These are phyloP conservation scores for Harpagoxenus sublaevis DNA, from an alignment of 2,888 invertebrate genomes.

Conservation along the genomic window DNA sequence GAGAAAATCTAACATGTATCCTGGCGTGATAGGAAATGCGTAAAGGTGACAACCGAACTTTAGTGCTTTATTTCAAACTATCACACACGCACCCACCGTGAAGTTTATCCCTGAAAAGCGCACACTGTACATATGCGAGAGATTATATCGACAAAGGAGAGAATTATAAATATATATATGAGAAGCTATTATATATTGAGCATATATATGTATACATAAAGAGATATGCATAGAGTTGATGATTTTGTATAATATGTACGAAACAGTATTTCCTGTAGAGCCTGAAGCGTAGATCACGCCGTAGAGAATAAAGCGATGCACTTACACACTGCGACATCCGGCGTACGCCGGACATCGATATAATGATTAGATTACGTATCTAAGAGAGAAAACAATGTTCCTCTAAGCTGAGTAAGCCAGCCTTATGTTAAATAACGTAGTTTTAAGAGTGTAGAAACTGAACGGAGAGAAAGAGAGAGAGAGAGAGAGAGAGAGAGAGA, in stretches of 20 bases:
- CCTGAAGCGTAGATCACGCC: conserved; percentile 69
- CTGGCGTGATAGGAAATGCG: conserved; percentile 8
- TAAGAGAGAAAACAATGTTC: conserved; percentile 85
- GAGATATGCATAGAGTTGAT: conserved; percentile 71
- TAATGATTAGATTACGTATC: conserved; percentile 73
- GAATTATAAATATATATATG: conserved; percentile 72
- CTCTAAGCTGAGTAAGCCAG: conserved; percentile 86
- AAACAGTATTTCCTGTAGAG: conserved; percentile 80
- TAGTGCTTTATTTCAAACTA: conserved; percentile 62
- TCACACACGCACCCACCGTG: conserved; percentile 62
- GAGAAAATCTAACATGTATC: conserved; percentile 44
- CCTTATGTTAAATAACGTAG: conserved; percentile 83
- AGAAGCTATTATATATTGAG: conserved; percentile 55
- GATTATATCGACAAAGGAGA: conserved; percentile 74
- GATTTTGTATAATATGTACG: conserved; percentile 80
- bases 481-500: not conserved
- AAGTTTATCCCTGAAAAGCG: conserved; percentile 67
- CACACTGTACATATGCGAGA: conserved; percentile 79
- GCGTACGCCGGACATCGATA: conserved; percentile 54
- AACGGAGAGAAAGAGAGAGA: conserved; percentile 13
- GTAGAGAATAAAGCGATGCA: conserved; percentile 63
- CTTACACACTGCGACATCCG: conserved; percentile 51
- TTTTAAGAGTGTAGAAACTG: conserved; percentile 69
- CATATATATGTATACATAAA: conserved; percentile 68
- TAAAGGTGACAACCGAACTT: conserved; percentile 29